Evolutionary conservation across 2,797 vertebrate species (phyloP).

Genomic region (Pangasius macronema): DNA sequence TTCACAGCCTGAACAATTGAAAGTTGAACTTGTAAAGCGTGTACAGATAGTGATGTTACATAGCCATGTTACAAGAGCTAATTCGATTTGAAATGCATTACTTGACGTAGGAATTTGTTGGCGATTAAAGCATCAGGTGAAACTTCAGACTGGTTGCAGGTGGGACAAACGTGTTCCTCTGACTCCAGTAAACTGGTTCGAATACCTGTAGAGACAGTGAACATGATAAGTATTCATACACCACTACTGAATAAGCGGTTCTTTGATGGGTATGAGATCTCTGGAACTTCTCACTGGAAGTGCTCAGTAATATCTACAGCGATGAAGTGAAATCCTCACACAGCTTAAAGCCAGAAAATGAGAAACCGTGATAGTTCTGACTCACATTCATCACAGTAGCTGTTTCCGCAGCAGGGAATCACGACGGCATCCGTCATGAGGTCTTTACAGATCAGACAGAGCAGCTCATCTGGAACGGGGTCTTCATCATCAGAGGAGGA

Average conservation of each 20-base stretch:
- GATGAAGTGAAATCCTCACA: not conserved
- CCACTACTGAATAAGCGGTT: not conserved
- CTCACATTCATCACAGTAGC: constrained; percentile 99
- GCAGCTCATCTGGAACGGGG: constrained; percentile 87
- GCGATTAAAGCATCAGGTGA: constrained; percentile 93
- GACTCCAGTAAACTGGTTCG: constrained; percentile 89
- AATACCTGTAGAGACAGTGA: constrained; percentile 78
- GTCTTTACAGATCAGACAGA: constrained; percentile 93
- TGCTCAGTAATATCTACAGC: not conserved
- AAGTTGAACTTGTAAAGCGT: not conserved
- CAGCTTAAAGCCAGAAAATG: not conserved
- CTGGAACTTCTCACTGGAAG: not conserved
- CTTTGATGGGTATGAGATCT: not conserved
- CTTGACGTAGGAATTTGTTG: constrained; percentile 96
- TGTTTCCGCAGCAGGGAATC: constrained; percentile 97
- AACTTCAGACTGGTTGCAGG: constrained; percentile 87
- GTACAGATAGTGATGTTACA: not conserved
- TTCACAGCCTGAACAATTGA: constrained; percentile 85
- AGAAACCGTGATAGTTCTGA: constrained; percentile 17
- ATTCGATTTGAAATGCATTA: constrained; percentile 59
- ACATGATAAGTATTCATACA: not conserved
- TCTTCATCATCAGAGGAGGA: constrained; percentile 83
- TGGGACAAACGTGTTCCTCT: constrained; percentile 91
- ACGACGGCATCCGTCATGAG: constrained; percentile 93
- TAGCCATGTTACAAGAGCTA: not conserved